These are phyloP conservation scores for Andrena fulva DNA, from an alignment of 2,888 invertebrate genomes.

Conservation along the genomic window DNA sequence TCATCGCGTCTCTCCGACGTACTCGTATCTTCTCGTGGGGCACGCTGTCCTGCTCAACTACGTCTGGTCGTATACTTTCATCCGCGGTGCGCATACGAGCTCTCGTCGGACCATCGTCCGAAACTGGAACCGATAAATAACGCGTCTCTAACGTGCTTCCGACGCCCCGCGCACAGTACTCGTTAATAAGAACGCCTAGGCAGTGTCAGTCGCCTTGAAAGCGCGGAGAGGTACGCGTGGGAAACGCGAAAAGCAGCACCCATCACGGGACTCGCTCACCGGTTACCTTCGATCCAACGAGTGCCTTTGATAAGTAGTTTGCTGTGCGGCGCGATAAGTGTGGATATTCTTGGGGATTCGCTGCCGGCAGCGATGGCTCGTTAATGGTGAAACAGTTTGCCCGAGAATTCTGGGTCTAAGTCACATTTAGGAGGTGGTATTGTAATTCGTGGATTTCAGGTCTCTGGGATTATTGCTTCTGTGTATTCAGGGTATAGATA, in stretches of 20 bases:
- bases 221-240: not conserved
- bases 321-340: not conserved
- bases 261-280: not conserved
- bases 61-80: no score
- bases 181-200: no score
- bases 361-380: not conserved
- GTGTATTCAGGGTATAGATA: no score
- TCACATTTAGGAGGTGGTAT: not conserved
- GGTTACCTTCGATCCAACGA: not conserved
- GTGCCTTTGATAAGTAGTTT: not conserved
- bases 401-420: not conserved
- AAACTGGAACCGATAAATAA: no score
- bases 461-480: no score
- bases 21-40: not conserved
- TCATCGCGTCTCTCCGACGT: constrained; percentile 12
- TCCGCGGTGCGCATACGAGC: no score
- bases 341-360: not conserved
- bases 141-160: no score
- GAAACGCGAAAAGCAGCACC: constrained; percentile 5
- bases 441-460: not conserved
- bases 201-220: constrained; percentile 30
- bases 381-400: not conserved
- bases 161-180: no score
- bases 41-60: no score
- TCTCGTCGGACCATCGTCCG: no score